A percentile compares a stretch with the other conserved stretches of the same genome.
Evolutionary conservation across 2,888 invertebrate genomes (phyloP).

Genomic region (Ctenicera cuprea): DNA sequence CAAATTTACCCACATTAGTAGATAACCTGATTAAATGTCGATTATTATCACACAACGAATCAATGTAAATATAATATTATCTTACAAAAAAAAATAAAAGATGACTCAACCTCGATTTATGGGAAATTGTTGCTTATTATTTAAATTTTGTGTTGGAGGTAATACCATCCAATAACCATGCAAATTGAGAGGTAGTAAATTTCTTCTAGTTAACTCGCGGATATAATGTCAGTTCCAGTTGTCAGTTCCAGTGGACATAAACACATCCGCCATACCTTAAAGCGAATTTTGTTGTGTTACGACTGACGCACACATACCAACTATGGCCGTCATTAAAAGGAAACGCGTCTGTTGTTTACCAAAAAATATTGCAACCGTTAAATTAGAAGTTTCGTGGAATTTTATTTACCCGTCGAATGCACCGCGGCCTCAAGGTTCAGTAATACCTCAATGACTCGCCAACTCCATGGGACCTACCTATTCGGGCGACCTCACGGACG

Average conservation of each 20-base stretch:
- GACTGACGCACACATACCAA: constrained; percentile 7
- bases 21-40: too few relatives aligned
- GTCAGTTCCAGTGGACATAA: constrained; percentile 29
- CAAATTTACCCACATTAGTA: too few relatives aligned
- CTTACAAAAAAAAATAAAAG: too few relatives aligned
- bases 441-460: constrained; percentile 32
- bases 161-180: not conserved
- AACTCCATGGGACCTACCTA: constrained; percentile 21
- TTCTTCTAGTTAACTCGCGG: not conserved
- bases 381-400: constrained; percentile 11
- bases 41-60: too few relatives aligned
- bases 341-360: constrained; percentile 14
- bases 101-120: too few relatives aligned
- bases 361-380: constrained; percentile 16
- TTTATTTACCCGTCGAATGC: constrained; percentile 8
- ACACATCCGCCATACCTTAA: constrained; percentile 21
- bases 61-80: too few relatives aligned
- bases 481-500: constrained; percentile 11
- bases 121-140: too few relatives aligned
- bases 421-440: constrained; percentile 22
- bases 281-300: constrained; percentile 12
- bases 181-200: not conserved
- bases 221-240: constrained; percentile 3
- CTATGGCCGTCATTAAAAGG: not conserved
- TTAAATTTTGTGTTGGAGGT: too few relatives aligned